Evolutionary conservation across 2,888 invertebrate species (phyloP).

Genomic region (Andrena haemorrhoa): DNA sequence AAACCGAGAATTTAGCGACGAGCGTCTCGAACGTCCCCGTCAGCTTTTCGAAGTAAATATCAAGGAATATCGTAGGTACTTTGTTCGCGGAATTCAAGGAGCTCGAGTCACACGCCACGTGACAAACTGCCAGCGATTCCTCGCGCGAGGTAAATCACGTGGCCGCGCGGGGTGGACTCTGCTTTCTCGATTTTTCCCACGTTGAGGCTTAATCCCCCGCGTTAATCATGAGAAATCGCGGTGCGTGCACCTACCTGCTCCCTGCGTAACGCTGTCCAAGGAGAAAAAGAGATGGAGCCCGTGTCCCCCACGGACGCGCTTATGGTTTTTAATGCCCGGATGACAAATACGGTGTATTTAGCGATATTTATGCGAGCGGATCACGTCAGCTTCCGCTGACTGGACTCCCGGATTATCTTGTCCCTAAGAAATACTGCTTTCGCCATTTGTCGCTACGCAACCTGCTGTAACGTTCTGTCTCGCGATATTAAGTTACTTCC

Average conservation of each 20-base stretch:
- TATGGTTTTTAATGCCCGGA: slow-evolving; percentile 74
- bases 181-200: slow-evolving; percentile 72
- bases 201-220: slow-evolving; percentile 72
- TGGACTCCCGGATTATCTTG: slow-evolving; percentile 79
- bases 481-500: slow-evolving; percentile 65
- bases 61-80: neutral
- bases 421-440: slow-evolving; percentile 68
- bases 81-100: slow-evolving; percentile 45
- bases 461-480: slow-evolving; percentile 40
- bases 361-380: slow-evolving; percentile 82
- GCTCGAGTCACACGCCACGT: slow-evolving; percentile 34
- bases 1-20: neutral
- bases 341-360: slow-evolving; percentile 81
- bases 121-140: slow-evolving; percentile 54
- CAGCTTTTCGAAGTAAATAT: neutral
- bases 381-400: slow-evolving; percentile 81
- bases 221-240: slow-evolving; percentile 80
- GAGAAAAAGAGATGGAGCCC: slow-evolving; percentile 11
- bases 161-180: slow-evolving; percentile 34
- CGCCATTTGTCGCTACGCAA: slow-evolving; percentile 69
- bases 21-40: neutral
- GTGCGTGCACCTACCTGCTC: slow-evolving; percentile 48
- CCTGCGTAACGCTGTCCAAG: slow-evolving; percentile 21
- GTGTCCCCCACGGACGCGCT: slow-evolving; percentile 17
- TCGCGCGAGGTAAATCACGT: slow-evolving; percentile 63